Evolutionary conservation across 2,797 vertebrate species (phyloP), one percentile per base, ranked within the genome.

Genomic region (Hipposideros larvatus): DNA sequence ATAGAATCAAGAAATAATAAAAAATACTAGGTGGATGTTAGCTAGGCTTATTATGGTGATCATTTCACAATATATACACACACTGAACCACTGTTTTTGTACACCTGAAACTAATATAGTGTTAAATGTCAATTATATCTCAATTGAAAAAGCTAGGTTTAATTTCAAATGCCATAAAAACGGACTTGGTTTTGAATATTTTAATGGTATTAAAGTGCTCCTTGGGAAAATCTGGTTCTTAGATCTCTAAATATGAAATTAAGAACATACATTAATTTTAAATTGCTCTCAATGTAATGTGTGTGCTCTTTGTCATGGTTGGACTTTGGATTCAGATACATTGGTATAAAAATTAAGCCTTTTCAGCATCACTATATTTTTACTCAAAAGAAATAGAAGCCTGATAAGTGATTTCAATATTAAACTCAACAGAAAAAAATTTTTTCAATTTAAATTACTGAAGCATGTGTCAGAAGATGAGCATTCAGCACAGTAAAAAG

Each of bases 361-460:
- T 94, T 37, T 85, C 63, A 34, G 85, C 80, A 87, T 77, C 0
- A 87, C 3, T 11, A n/a, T 46, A 96, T 46, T 82, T 79, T 71
- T 86, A 68, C 41, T 78, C 68, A 91, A 95, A 84, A 71, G 51
- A 19, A 53, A 41, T 90, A 77, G 77, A 95, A 90, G 2, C 57
- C 37, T 90, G 8, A 24, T 84, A 80, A 96, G 26, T 94, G 31
- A 79, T 70, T 46, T 75, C 87, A 93, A 7, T 71, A 48, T 71
- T 71, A 87, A 73, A 66, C 11, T 68, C 15, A 84, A 70, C 0
- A 91, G 28, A 41, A 68, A 78, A 70, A 59, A 77, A 80, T 93
- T 31, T 90, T 91, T 70, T 66, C 61, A 71, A 26, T 73, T 87
- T 96, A 82, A 92, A 87, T 91, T 80, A 59, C 15, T 90, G 59